phyloP scores from a whole-genome alignment of 2,797 vertebrate species.

The Microchirus variegatus region DNA sequence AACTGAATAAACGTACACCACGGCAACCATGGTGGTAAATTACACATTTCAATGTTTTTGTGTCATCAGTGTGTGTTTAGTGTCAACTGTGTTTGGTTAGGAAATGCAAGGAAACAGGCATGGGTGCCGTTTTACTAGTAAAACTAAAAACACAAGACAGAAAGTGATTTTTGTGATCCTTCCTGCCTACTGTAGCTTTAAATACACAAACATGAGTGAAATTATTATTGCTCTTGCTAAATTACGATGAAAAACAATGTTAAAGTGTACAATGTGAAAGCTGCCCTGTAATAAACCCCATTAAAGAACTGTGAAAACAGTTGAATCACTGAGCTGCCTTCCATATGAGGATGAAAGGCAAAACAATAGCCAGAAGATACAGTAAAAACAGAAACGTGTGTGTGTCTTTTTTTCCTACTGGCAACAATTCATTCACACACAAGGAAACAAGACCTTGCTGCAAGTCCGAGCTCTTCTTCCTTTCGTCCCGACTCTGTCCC shows the following conservation, averaged over 20 bases:
- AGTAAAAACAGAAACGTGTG: not conserved
- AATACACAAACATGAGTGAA: conserved; percentile 6
- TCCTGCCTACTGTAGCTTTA: not conserved
- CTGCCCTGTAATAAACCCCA: conserved; percentile 26
- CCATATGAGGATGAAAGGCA: conserved; percentile 21
- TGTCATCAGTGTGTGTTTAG: no score
- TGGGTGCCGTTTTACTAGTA: not conserved
- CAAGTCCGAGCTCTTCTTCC: conserved; percentile 2
- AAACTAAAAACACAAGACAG: not conserved
- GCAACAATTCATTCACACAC: not conserved
- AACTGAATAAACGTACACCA: no score
- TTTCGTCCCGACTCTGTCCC: not conserved
- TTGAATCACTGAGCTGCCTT: not conserved
- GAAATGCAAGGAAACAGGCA: not conserved
- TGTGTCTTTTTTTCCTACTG: not conserved
- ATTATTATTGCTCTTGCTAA: conserved; percentile 66
- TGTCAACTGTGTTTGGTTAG: no score
- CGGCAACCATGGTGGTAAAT: no score
- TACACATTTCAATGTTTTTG: no score
- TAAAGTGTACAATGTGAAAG: conserved; percentile 21
- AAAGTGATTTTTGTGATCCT: not conserved
- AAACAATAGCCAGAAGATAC: conserved; percentile 12
- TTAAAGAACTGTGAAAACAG: conserved; percentile 8
- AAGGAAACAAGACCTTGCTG: not conserved
- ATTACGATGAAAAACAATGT: conserved; percentile 27